A percentile compares a stretch with the other conserved stretches of the same genome.
phyloP scores from a whole-genome alignment of 2,888 invertebrate genomes.

The Aspidiotus destructor region DNA sequence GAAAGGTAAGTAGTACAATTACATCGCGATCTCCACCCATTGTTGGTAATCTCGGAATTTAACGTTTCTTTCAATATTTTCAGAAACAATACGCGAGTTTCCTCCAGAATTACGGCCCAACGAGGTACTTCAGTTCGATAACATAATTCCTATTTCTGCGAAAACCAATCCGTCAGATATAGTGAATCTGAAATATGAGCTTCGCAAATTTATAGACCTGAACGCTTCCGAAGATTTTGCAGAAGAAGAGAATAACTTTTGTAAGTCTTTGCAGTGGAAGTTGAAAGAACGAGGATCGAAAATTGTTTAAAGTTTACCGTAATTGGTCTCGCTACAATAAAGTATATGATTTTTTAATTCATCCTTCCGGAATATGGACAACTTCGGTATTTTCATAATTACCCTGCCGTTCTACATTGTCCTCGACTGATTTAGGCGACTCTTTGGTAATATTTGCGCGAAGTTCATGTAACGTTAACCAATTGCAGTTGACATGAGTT shows the following conservation, averaged over 20 bases:
- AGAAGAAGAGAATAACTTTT: conserved; percentile 7
- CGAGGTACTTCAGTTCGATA: conserved; percentile 59
- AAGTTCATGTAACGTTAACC: conserved; percentile 9
- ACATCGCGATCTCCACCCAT: not conserved
- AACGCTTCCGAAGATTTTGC: conserved; percentile 46
- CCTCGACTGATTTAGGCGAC: not conserved
- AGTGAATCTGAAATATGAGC: conserved; percentile 50
- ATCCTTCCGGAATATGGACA: not conserved
- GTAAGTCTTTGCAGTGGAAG: not conserved
- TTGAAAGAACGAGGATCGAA: not conserved
- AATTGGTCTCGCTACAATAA: not conserved
- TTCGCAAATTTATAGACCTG: conserved; percentile 58
- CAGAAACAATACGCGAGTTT: conserved; percentile 46
- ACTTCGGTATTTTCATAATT: not conserved
- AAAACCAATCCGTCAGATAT: conserved; percentile 46
- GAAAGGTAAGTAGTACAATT: conserved; percentile 41
- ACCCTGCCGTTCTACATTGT: not conserved
- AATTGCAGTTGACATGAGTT: conserved; percentile 15
- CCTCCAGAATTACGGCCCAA: conserved; percentile 60
- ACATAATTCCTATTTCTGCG: conserved; percentile 67
- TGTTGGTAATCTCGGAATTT: not conserved
- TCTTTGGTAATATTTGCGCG: not conserved
- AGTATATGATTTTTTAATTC: no score
- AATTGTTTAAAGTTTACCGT: not conserved
- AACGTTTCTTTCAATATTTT: conserved; percentile 37